Conservation (phyloP, 92 coral and sea anemone genomes). For the Phymanthus crucifer region DNA sequence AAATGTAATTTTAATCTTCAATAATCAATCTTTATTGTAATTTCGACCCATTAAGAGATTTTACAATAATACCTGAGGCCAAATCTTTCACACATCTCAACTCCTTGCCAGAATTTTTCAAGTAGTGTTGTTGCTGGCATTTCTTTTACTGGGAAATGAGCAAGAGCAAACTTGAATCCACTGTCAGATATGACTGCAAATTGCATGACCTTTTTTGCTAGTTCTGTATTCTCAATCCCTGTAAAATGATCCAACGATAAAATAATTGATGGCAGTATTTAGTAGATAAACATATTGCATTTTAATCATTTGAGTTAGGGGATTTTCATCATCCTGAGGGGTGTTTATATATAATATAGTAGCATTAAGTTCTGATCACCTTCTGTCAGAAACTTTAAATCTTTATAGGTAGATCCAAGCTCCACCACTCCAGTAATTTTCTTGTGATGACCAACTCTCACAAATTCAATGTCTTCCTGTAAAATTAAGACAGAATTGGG, state of each 20-base stretch:
- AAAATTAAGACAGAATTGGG: too few relatives aligned
- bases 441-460: conserved; percentile 8
- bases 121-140: conserved; percentile 18
- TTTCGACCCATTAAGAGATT: too few relatives aligned
- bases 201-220: conserved; percentile 50
- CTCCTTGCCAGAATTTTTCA: conserved; percentile 9
- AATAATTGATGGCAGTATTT: too few relatives aligned
- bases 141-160: conserved; percentile 31
- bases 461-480: conserved; percentile 39
- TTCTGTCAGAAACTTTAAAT: conserved; percentile 11
- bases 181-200: conserved; percentile 41
- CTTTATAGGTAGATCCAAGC: conserved; percentile 32
- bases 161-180: conserved; percentile 36
- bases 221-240: conserved; percentile 19
- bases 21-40: too few relatives aligned
- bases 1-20: too few relatives aligned
- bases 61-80: not conserved
- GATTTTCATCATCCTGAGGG: not conserved
- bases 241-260: too few relatives aligned
- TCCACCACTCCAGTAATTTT: conserved; percentile 23
- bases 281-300: too few relatives aligned
- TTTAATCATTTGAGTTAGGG: too few relatives aligned
- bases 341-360: not conserved
- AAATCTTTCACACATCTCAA: not conserved
- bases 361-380: not conserved